Conservation (phyloP, 2,888 invertebrate species). For the Sesia bembeciformis region DNA sequence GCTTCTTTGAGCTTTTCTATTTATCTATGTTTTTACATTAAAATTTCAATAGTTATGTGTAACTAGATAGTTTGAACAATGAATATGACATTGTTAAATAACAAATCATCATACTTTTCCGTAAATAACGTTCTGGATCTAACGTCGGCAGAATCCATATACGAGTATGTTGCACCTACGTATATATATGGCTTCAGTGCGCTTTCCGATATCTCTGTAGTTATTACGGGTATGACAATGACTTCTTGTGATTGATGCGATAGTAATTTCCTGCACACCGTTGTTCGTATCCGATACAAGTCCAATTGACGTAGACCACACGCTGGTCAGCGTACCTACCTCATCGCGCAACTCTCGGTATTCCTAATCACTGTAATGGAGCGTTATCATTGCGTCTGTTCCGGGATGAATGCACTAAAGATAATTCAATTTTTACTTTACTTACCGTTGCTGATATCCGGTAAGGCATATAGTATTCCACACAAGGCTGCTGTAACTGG, state of each 20-base stretch:
- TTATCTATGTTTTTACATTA: too few species aligned
- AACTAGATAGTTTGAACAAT: too few species aligned
- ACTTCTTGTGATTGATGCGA: constrained; percentile 58
- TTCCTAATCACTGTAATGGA: constrained; percentile 52
- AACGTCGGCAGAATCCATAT: too few species aligned
- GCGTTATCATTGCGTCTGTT: constrained; percentile 35
- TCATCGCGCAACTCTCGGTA: constrained; percentile 23
- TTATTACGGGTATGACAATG: constrained; percentile 54
- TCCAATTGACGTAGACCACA: constrained; percentile 42
- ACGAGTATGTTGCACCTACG: too few species aligned
- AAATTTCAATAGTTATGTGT: too few species aligned
- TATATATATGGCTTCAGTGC: background rate
- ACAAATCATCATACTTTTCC: too few species aligned
- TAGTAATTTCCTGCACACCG: constrained; percentile 61
- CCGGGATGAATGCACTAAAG: constrained; percentile 29
- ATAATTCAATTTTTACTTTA: constrained; percentile 28
- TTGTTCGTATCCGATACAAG: constrained; percentile 67
- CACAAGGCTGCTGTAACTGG: constrained; percentile 42
- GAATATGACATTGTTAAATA: too few species aligned
- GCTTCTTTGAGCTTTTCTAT: too few species aligned
- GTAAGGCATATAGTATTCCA: constrained; percentile 53
- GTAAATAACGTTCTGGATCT: too few species aligned
- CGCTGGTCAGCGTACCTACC: constrained; percentile 24
- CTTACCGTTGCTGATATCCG: constrained; percentile 52
- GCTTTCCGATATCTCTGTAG: constrained; percentile 15